phyloP scores from a whole-genome alignment of 1,140 invertebrate genomes.

The Reticulitermes speratus region DNA sequence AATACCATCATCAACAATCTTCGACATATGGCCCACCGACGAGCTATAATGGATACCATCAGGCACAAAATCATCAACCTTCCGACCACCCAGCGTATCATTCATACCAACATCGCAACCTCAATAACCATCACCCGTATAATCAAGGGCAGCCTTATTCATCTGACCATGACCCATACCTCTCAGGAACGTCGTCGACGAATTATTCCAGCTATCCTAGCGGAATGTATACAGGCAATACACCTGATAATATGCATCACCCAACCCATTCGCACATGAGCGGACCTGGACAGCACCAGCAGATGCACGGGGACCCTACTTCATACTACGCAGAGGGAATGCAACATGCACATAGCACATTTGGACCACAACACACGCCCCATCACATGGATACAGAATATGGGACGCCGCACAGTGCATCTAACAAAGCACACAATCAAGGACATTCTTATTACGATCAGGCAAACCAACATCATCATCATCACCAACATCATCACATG shows the following conservation, averaged over 20 bases:
- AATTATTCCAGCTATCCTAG: background rate
- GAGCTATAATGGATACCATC: background rate
- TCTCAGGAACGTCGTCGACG: background rate
- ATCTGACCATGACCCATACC: background rate
- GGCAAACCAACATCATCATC: slow-evolving; percentile 37
- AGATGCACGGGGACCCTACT: background rate
- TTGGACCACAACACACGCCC: background rate
- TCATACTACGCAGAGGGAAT: background rate
- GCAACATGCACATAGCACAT: background rate
- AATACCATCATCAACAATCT: background rate
- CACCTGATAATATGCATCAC: background rate
- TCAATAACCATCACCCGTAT: background rate
- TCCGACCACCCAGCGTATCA: background rate
- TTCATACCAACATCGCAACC: background rate
- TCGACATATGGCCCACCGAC: background rate
- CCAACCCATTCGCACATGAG: background rate
- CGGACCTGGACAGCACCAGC: background rate
- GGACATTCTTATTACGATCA: background rate
- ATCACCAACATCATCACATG: slow-evolving; percentile 39
- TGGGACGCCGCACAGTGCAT: background rate
- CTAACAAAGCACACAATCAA: background rate
- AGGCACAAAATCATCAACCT: slow-evolving; percentile 1
- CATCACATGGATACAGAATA: background rate
- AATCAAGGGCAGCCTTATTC: background rate
- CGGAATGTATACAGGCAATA: background rate